These are phyloP conservation scores for Plestiodon gilberti DNA, from an alignment of 2,113 vertebrate genomes.

Conservation along the genomic window DNA sequence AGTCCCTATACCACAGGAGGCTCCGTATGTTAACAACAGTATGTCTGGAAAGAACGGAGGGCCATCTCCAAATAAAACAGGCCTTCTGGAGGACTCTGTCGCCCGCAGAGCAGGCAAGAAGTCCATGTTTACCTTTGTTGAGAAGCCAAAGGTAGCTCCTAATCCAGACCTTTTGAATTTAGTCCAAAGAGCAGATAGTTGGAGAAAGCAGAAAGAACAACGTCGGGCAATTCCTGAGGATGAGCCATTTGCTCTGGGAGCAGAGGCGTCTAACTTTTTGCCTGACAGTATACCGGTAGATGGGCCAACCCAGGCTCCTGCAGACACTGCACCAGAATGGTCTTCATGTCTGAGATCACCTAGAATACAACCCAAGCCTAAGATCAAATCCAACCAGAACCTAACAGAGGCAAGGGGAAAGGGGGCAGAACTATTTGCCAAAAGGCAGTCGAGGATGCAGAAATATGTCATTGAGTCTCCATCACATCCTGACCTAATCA, in stretches of 20 bases:
- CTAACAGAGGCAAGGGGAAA: slow-evolving; percentile 90
- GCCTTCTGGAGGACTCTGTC: slow-evolving; percentile 87
- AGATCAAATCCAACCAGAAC: slow-evolving; percentile 85
- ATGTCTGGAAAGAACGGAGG: not conserved
- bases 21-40: slow-evolving; percentile 51
- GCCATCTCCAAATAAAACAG: slow-evolving; percentile 78
- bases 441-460: slow-evolving; percentile 94
- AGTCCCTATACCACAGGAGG: slow-evolving; percentile 69
- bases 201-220: slow-evolving; percentile 83
- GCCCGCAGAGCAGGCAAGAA: slow-evolving; percentile 79
- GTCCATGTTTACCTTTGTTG: slow-evolving; percentile 97
- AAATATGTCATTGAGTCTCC: slow-evolving; percentile 87
- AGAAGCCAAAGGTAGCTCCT: slow-evolving; percentile 90
- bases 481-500: slow-evolving; percentile 66
- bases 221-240: slow-evolving; percentile 82
- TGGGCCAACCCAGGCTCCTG: not conserved
- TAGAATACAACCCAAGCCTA: slow-evolving; percentile 80
- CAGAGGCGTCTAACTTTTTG: slow-evolving; percentile 93
- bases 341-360: slow-evolving; percentile 92
- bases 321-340: slow-evolving; percentile 83
- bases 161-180: slow-evolving; percentile 94
- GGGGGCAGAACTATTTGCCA: slow-evolving; percentile 92
- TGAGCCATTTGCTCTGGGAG: slow-evolving; percentile 91
- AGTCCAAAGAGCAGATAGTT: slow-evolving; percentile 89
- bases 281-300: slow-evolving; percentile 62